A percentile compares a stretch with the other conserved stretches of the same genome.
Evolutionary conservation across 1,140 invertebrate genomes (phyloP).

Genomic region (Campoletis sonorensis): DNA sequence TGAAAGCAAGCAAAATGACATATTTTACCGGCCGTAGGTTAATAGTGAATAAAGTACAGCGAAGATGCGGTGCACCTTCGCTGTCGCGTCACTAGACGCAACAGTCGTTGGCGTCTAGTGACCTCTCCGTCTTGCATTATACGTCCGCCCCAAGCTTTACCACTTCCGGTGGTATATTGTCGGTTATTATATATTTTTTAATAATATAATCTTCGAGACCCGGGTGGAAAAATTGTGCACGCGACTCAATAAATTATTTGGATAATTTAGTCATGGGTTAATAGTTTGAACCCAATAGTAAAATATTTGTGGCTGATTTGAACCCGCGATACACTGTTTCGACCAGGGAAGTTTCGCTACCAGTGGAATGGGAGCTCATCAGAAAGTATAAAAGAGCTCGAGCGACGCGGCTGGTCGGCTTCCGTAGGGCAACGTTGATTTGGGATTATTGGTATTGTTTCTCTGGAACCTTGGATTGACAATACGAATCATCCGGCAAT

Average conservation of each 20-base stretch:
- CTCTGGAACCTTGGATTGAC: conserved; percentile 50
- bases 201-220: background rate
- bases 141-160: background rate
- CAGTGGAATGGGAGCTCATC: conserved; percentile 63
- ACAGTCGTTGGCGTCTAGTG: no score
- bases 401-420: conserved; percentile 56
- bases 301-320: background rate
- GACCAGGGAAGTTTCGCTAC: conserved; percentile 44
- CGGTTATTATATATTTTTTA: conserved; percentile 22
- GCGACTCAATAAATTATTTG: background rate
- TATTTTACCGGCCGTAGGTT: no score
- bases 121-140: no score
- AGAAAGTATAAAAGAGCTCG: conserved; percentile 73
- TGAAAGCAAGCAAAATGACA: no score
- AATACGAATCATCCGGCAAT: conserved; percentile 64
- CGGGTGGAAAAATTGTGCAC: background rate
- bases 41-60: no score
- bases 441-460: conserved; percentile 59
- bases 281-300: background rate
- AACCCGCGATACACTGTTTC: conserved; percentile 39
- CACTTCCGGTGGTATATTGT: conserved; percentile 36
- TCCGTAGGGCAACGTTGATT: conserved; percentile 58
- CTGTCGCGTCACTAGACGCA: no score
- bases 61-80: no score
- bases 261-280: background rate